Evolutionary conservation across 1,140 invertebrate species (phyloP), one percentile per base, ranked within the genome.

Genomic region (Leptinotarsa defecta): DNA sequence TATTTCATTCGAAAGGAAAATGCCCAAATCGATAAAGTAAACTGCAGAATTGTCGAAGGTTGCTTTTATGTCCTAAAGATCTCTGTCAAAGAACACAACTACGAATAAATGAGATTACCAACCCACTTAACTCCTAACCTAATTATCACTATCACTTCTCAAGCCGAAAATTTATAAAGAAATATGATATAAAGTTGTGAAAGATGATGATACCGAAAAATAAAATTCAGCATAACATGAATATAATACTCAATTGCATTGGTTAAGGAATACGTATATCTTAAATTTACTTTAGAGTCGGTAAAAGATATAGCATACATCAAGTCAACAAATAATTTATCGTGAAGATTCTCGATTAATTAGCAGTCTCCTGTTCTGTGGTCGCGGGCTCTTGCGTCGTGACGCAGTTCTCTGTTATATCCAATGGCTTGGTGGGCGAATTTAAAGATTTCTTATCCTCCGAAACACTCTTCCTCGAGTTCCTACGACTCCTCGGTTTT

Each of bases 381-480:
- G 19, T 68, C 19, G 15, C 65, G 8, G 24, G 5, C 15, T 68
- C 65, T 68, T 27, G 8, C 22, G 65, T 34, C 27, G 17, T 68
- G 17, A 17, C 65, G 65, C 6, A 43, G 65, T 17, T 68, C 6
- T 34, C 27, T 34, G 27, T 34, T 34, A 34, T 34, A 24, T 68
- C 65, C 5, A n/a, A 57, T 34, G 6, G 27, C 27, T 34, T 34
- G 52, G 15, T 70, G 22, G 70, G 70, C 13, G 70, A 61, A 48
- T 11, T 75, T 0, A 71, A 20, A 22, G 76, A 76, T 20, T 75
- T 74, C 57, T 70, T 75, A 61, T 83, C 82, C 77, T 83, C 82
- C 22, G 82, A 83, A 67, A 82, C 76, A 74, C 82, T 83, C 76
- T 81, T 82, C 61, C 82, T 73, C 11, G 79, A 82, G 68, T 82